Conservation (phyloP, 1,140 invertebrate genomes). For the Sycophaga agraensis region DNA sequence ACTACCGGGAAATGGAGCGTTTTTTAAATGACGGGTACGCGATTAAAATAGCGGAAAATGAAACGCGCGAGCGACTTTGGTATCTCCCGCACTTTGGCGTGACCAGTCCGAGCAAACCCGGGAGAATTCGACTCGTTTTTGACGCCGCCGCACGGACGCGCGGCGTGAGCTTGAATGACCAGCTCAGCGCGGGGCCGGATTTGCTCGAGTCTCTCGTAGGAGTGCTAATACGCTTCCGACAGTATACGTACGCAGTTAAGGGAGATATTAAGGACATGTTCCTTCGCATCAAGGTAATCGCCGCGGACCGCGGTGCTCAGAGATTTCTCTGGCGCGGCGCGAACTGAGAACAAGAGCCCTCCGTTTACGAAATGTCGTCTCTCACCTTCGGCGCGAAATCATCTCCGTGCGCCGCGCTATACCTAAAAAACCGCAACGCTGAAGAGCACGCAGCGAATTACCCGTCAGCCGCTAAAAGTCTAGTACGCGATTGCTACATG, state of each 20-base stretch:
- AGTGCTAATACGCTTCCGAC: constrained; percentile 41
- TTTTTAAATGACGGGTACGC: not conserved
- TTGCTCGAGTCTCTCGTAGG: constrained; percentile 34
- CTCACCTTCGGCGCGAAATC: constrained; percentile 40
- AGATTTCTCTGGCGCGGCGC: constrained; percentile 38
- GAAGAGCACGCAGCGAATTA: constrained; percentile 33
- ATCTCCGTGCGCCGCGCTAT: constrained; percentile 31
- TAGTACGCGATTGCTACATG: no score
- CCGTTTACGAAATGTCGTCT: constrained; percentile 37
- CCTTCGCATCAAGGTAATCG: constrained; percentile 32
- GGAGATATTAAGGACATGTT: constrained; percentile 50
- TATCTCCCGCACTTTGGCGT: not conserved
- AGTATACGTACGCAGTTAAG: constrained; percentile 31
- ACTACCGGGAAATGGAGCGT: not conserved
- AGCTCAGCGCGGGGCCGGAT: constrained; percentile 41
- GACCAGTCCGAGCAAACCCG: not conserved
- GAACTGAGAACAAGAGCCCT: constrained; percentile 17
- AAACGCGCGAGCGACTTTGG: not conserved
- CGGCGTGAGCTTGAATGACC: not conserved
- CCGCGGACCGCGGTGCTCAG: constrained; percentile 33
- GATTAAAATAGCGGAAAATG: not conserved
- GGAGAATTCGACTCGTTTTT: not conserved
- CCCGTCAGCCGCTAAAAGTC: no score
- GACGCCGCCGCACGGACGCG: not conserved
- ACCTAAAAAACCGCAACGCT: constrained; percentile 42